Percentiles rank a stretch among this genome's conserved stretches.
Evolutionary conservation across 1,140 invertebrate species (phyloP).

Genomic region (Ceratina japonica): DNA sequence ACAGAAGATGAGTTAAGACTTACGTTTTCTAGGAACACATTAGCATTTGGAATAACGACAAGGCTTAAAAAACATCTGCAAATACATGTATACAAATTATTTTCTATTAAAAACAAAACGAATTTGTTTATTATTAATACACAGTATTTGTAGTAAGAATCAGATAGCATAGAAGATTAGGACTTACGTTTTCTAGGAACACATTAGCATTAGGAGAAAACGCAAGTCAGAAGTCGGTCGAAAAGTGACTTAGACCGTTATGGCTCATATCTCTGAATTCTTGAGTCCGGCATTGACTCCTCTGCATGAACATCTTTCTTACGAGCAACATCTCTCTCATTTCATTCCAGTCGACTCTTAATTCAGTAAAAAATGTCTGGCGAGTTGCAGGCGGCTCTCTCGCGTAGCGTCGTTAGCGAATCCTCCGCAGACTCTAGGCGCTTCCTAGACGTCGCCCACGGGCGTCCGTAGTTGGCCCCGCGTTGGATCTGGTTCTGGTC

Average conservation of each 20-base stretch:
- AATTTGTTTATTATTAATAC: too few relatives aligned
- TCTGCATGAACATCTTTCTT: not conserved
- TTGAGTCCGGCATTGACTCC: not conserved
- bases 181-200: too few relatives aligned
- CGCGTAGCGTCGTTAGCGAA: conserved; percentile 42
- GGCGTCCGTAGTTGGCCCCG: not conserved
- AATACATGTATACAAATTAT: too few relatives aligned
- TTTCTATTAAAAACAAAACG: too few relatives aligned
- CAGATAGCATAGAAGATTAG: too few relatives aligned
- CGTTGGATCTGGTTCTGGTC: not conserved
- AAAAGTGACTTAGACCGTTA: not conserved
- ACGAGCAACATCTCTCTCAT: not conserved
- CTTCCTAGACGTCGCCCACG: conserved; percentile 71
- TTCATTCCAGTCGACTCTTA: too few relatives aligned
- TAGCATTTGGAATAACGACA: too few relatives aligned
- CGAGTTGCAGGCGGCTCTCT: not conserved
- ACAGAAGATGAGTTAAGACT: too few relatives aligned
- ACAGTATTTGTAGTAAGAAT: too few relatives aligned
- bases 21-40: too few relatives aligned
- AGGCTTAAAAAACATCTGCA: too few relatives aligned
- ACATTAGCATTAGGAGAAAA: too few relatives aligned
- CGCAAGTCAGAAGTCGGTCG: not conserved
- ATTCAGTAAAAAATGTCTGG: not conserved
- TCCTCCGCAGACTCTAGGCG: conserved; percentile 38
- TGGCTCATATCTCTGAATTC: not conserved